Base-by-base conservation (phyloP, 2,113 vertebrate genomes). In the Amia ocellicauda region DNA sequence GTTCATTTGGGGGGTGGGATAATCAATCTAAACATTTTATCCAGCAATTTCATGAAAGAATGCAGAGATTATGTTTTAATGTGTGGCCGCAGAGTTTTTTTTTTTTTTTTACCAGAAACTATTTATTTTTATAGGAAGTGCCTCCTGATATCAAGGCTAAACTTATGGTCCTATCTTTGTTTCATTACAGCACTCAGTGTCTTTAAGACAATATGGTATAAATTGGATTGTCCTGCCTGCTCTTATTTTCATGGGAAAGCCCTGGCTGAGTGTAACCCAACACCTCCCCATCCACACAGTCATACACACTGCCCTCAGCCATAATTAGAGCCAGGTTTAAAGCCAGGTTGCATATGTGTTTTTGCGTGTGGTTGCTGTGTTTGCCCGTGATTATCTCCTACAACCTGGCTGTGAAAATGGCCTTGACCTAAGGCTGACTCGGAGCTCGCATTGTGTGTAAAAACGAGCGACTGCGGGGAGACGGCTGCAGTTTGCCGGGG, bases 261-360 rank as follows among this genome's bases (percentile, higher is more conserved):
- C 49, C 65, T 45, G 47, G 47, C 68, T 63, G 24, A 43, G 51
- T 68, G 67, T 72, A 76, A 80, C 66, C 29, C 65, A 60, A 66
- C 63, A 74, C 65, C 57, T 63, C 62, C 45, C 60, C 45, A 61
- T 53, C 65, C 24, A 81, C 77, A 83, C 72, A 71, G 85, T 77
- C 77, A 79, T 80, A 84, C 16, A 74, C 77, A 77, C 80, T 76
- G 78, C 77, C 82, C 79, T 83, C 78, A 76, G 64, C 61, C 66
- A 59, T 90, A 91, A 90, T 88, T 77, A 86, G 82, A 89, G 74
- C 85, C 89, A 90, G 88, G 74, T 82, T 85, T 86, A 73, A 69
- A 78, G 78, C 71, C 53, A 71, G 56, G 62, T 71, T 24, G 23
- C 64, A 70, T 77, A 68, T 69, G 64, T 74, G 55, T 78, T 82